Conservation (phyloP, 2,113 vertebrate genomes). For the Spea bombifrons region DNA sequence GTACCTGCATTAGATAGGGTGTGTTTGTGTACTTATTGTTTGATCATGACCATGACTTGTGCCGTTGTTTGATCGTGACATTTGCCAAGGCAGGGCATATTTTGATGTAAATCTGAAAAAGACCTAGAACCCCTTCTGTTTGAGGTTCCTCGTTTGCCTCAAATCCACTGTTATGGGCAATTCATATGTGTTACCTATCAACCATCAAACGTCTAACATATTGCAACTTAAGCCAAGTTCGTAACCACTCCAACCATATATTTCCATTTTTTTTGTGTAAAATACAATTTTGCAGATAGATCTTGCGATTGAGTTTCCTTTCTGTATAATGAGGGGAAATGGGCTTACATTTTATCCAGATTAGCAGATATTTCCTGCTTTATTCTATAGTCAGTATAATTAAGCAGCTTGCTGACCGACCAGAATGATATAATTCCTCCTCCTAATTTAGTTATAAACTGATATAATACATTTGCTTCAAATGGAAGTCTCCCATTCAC, state of each 20-base stretch:
- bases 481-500: neutral
- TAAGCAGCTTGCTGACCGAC: neutral
- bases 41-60: too few relatives aligned
- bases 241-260: conserved; percentile 2
- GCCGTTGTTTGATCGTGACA: too few relatives aligned
- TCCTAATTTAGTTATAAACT: conserved; percentile 23
- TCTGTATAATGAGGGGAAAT: conserved; percentile 23
- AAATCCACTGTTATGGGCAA: too few relatives aligned
- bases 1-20: too few relatives aligned
- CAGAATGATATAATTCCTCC: conserved; percentile 6
- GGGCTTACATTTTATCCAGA: neutral
- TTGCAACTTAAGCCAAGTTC: neutral
- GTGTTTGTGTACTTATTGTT: too few relatives aligned
- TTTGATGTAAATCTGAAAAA: too few relatives aligned
- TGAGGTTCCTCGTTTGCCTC: too few relatives aligned
- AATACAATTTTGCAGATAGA: neutral
- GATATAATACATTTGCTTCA: conserved; percentile 13
- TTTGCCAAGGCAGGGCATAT: too few relatives aligned
- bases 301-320: conserved; percentile 26
- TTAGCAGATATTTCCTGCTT: conserved; percentile 33
- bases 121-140: too few relatives aligned
- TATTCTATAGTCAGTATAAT: conserved; percentile 12
- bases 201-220: too few relatives aligned
- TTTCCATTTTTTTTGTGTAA: conserved; percentile 3
- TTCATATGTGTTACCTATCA: too few relatives aligned